Conservation (phyloP, 2,888 invertebrate species). For the Lycocerus yunnanus region DNA sequence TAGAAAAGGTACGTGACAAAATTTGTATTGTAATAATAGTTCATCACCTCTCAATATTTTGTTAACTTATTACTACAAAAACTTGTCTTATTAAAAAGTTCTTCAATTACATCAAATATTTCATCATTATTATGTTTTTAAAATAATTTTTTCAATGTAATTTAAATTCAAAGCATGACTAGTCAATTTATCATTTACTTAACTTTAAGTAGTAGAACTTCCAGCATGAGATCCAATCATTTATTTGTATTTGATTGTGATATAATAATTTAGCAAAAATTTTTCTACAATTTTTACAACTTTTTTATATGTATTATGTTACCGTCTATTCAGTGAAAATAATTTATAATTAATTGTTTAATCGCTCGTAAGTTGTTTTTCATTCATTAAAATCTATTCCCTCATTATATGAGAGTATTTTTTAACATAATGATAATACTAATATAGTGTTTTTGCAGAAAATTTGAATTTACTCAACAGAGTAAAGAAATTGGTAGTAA, state of each 20-base stretch:
- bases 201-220: not conserved
- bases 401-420: too few species aligned
- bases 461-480: not conserved
- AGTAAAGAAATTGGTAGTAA: not conserved
- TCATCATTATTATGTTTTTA: not conserved
- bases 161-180: not conserved
- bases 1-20: slow-evolving; percentile 26
- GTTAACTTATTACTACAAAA: not conserved
- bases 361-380: too few species aligned
- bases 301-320: too few species aligned
- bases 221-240: not conserved
- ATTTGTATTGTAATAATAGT: slow-evolving; percentile 20
- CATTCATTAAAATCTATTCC: too few species aligned
- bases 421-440: too few species aligned
- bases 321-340: too few species aligned
- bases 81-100: not conserved
- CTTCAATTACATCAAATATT: not conserved
- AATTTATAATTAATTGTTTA: too few species aligned
- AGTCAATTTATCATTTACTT: not conserved
- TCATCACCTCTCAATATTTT: slow-evolving; percentile 5
- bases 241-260: not conserved
- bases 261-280: too few species aligned
- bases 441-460: not conserved
- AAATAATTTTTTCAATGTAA: not conserved
- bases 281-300: too few species aligned